A percentile compares a stretch with the other conserved stretches of the same genome.
phyloP scores from a whole-genome alignment of 2,113 vertebrate species.

The Syngnathus floridae region DNA sequence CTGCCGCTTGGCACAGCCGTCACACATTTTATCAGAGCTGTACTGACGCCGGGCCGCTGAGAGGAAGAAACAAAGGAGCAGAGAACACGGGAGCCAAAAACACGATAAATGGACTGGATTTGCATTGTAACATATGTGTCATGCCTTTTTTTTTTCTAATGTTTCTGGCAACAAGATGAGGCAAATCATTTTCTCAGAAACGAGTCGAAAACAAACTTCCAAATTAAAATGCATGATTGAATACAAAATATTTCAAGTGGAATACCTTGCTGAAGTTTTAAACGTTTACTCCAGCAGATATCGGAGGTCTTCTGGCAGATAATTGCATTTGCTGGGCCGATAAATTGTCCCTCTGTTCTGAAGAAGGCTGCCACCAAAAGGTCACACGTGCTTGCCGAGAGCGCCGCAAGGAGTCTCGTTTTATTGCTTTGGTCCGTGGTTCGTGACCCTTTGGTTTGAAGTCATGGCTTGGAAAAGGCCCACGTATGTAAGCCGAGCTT shows the following conservation, averaged over 20 bases:
- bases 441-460: neutral
- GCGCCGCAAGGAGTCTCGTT: conserved; percentile 13
- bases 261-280: too few relatives aligned
- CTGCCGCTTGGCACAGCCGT: conserved; percentile 25
- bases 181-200: neutral
- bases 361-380: conserved; percentile 48
- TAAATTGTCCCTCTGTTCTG: conserved; percentile 47
- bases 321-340: conserved; percentile 57
- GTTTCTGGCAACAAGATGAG: neutral
- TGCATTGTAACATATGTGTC: neutral
- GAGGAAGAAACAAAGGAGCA: conserved; percentile 20
- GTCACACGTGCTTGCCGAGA: conserved; percentile 36
- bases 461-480: neutral
- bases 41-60: conserved; percentile 56
- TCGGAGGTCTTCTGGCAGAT: conserved; percentile 50
- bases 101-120: conserved; percentile 43
- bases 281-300: conserved; percentile 16
- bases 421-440: neutral
- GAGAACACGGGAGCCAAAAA: conserved; percentile 4
- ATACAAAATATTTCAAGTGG: too few relatives aligned
- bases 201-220: too few relatives aligned
- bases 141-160: neutral
- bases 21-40: conserved; percentile 59
- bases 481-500: too few relatives aligned
- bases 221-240: too few relatives aligned